Percentiles rank a stretch among this genome's conserved stretches.
phyloP scores from a whole-genome alignment of 2,113 vertebrate genomes.

The Tamias sibiricus region DNA sequence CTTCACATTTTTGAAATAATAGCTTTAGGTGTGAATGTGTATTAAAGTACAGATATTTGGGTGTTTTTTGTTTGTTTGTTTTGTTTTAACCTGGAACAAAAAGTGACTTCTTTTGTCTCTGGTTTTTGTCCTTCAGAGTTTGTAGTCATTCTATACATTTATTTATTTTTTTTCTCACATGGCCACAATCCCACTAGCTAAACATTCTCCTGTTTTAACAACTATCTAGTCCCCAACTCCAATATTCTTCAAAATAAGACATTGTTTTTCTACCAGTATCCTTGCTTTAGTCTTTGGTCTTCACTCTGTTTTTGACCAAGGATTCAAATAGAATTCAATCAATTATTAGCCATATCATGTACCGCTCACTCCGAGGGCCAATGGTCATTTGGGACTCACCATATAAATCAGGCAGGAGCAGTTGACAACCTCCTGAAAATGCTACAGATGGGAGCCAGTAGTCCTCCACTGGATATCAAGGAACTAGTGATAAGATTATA shows the following conservation, averaged over 20 bases:
- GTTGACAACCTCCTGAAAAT: not conserved
- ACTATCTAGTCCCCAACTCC: not conserved
- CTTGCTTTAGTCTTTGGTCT: not conserved
- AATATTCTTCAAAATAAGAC: not conserved
- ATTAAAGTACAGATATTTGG: not conserved
- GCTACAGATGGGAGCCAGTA: not conserved
- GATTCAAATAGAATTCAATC: not conserved
- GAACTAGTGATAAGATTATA: not conserved
- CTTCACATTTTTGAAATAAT: not conserved
- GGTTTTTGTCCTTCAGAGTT: not conserved
- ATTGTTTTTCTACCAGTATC: not conserved
- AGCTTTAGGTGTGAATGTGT: not conserved
- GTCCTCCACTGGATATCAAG: not conserved
- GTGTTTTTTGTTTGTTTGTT: not conserved
- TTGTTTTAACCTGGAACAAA: not conserved
- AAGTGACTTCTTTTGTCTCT: not conserved
- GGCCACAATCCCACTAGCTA: not conserved
- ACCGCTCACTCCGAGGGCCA: too few species aligned
- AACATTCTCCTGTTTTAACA: not conserved
- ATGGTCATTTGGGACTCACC: not conserved
- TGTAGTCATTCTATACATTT: not conserved
- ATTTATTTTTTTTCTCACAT: not conserved
- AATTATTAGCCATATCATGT: rapidly evolving
- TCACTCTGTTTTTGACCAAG: not conserved
- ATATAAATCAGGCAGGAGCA: not conserved